These are phyloP conservation scores for Ceryle rudis DNA, from an alignment of 2,797 vertebrate genomes.

Conservation along the genomic window DNA sequence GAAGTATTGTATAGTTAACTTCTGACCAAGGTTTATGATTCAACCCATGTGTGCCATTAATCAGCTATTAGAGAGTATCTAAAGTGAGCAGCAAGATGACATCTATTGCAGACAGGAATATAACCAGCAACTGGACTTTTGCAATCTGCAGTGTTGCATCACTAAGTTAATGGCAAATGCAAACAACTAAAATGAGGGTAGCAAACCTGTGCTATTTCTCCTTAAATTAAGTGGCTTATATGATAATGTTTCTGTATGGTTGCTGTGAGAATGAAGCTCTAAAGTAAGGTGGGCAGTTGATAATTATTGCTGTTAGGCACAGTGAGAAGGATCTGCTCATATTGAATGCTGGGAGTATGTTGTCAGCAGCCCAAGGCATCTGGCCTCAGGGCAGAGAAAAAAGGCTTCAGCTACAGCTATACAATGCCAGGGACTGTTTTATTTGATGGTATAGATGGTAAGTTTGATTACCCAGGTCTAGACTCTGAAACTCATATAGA, in stretches of 20 bases:
- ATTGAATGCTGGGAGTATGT: neutral
- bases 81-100: neutral
- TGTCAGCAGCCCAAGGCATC: neutral
- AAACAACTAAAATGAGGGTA: neutral
- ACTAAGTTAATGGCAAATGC: neutral
- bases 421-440: neutral
- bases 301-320: neutral
- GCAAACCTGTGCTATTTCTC: neutral
- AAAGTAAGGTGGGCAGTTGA: neutral
- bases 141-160: fast-evolving
- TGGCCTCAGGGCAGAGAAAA: neutral
- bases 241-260: neutral
- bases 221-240: neutral
- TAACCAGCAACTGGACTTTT: neutral
- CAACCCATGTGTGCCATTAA: neutral
- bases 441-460: neutral
- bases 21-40: neutral
- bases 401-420: neutral
- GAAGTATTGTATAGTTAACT: neutral
- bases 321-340: neutral
- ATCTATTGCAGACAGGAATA: neutral
- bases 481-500: neutral
- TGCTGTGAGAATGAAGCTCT: neutral
- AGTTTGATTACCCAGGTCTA: neutral
- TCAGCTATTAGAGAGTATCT: neutral